A percentile compares a stretch with the other conserved stretches of the same genome.
phyloP scores from a whole-genome alignment of 1,140 invertebrate species.

The Contarinia nasturtii region DNA sequence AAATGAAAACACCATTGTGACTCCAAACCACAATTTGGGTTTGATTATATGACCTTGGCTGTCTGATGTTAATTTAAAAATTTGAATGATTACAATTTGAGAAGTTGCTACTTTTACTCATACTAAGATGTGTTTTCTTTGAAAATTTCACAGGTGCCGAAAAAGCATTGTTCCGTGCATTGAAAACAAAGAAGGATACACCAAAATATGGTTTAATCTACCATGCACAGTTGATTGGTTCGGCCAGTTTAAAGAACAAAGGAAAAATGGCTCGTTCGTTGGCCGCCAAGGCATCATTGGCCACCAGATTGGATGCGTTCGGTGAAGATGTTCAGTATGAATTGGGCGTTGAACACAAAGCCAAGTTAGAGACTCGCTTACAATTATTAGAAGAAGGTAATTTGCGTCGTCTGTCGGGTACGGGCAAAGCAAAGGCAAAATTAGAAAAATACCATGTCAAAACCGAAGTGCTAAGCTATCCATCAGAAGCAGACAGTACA shows the following conservation, averaged over 20 bases:
- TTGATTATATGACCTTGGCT: not conserved
- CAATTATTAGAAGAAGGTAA: slow-evolving; percentile 70
- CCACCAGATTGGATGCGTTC: slow-evolving; percentile 81
- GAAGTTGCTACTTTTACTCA: too few species aligned
- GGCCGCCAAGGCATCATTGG: slow-evolving; percentile 85
- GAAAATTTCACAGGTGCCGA: slow-evolving; percentile 59
- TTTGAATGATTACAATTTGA: too few species aligned
- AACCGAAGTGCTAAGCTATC: slow-evolving; percentile 44
- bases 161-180: slow-evolving; percentile 89
- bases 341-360: slow-evolving; percentile 70
- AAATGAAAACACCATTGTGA: too few species aligned
- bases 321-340: slow-evolving; percentile 70
- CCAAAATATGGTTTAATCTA: slow-evolving; percentile 99
- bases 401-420: slow-evolving; percentile 63
- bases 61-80: not conserved
- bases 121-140: not conserved
- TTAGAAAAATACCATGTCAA: slow-evolving; percentile 82
- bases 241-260: slow-evolving; percentile 73
- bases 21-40: not conserved
- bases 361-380: slow-evolving; percentile 64
- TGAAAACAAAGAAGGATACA: slow-evolving; percentile 95
- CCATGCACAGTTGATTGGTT: slow-evolving; percentile 83
- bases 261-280: slow-evolving; percentile 91
- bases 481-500: slow-evolving; percentile 36
- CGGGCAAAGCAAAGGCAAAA: slow-evolving; percentile 66